Evolutionary conservation across 2,113 vertebrate genomes (phyloP).

Genomic region (Lycocorax pyrrhopterus): DNA sequence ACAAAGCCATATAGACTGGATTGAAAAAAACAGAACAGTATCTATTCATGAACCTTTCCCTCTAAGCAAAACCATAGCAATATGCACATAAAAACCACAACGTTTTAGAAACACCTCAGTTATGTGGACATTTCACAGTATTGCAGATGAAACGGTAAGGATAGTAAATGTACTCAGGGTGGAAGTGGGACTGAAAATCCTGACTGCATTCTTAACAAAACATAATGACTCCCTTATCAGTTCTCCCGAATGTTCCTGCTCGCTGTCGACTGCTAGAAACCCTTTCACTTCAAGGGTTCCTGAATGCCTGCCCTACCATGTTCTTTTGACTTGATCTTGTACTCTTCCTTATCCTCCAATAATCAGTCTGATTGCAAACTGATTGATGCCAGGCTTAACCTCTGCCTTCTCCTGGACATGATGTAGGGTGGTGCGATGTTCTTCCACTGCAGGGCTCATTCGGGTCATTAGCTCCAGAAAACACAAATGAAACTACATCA

Average conservation of each 20-base stretch:
- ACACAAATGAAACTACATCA: neutral
- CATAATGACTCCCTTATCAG: neutral
- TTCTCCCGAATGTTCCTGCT: neutral
- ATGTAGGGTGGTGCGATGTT: neutral
- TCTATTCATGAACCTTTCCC: neutral
- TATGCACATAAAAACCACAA: neutral
- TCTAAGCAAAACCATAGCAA: neutral
- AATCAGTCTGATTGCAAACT: slow-evolving; percentile 56
- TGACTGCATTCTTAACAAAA: neutral
- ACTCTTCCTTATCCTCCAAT: slow-evolving; percentile 10
- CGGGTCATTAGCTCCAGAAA: neutral
- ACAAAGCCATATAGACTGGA: neutral
- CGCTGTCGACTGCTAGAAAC: neutral
- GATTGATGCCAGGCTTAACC: slow-evolving; percentile 57
- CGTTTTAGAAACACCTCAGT: neutral
- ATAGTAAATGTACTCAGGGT: neutral
- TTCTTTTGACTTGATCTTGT: slow-evolving; percentile 24
- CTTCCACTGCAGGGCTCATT: slow-evolving; percentile 20
- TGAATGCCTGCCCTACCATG: neutral
- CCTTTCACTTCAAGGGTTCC: neutral
- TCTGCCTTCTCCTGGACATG: neutral
- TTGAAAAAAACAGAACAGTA: neutral
- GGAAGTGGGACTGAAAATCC: neutral
- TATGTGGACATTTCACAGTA: neutral
- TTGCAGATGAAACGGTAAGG: neutral